Percentiles rank a stretch among this genome's conserved stretches.
Conservation (phyloP, 2,113 vertebrate species). For the Thamnaconus septentrionalis region DNA sequence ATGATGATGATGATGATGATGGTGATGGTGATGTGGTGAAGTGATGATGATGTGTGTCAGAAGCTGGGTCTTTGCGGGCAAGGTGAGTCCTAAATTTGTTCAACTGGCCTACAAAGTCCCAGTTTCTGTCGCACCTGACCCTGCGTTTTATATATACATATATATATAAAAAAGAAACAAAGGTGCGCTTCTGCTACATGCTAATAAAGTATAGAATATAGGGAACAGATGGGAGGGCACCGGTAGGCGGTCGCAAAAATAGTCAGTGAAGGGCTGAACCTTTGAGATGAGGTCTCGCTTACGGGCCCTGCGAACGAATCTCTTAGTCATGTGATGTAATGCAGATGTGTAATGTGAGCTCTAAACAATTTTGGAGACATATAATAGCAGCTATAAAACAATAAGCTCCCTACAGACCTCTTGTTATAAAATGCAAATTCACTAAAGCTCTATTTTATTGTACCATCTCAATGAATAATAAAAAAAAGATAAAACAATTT, state of each 20-base stretch:
- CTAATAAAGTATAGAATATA: background rate
- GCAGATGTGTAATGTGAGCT: background rate
- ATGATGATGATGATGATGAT: constrained; percentile 15
- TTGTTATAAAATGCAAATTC: no score
- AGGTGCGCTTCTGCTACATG: background rate
- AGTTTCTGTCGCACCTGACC: constrained; percentile 86
- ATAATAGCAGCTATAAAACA: no score
- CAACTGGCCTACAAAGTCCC: constrained; percentile 99
- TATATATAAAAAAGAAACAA: no score
- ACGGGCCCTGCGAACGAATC: background rate
- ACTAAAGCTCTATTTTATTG: no score
- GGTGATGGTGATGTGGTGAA: constrained; percentile 25
- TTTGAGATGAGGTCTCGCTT: background rate
- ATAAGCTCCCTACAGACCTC: no score
- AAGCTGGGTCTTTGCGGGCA: constrained; percentile 98
- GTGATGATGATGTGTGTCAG: constrained; percentile 75
- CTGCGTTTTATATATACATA: constrained; percentile 28
- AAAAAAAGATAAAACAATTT: no score
- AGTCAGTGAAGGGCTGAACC: background rate
- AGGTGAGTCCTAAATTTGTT: constrained; percentile 86
- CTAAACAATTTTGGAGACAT: background rate
- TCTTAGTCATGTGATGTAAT: background rate
- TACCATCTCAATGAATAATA: no score
- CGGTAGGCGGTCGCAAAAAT: background rate
- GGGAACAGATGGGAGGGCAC: constrained; percentile 2